phyloP scores from a whole-genome alignment of 2,888 invertebrate species.

The Conops quadrifasciatus region DNA sequence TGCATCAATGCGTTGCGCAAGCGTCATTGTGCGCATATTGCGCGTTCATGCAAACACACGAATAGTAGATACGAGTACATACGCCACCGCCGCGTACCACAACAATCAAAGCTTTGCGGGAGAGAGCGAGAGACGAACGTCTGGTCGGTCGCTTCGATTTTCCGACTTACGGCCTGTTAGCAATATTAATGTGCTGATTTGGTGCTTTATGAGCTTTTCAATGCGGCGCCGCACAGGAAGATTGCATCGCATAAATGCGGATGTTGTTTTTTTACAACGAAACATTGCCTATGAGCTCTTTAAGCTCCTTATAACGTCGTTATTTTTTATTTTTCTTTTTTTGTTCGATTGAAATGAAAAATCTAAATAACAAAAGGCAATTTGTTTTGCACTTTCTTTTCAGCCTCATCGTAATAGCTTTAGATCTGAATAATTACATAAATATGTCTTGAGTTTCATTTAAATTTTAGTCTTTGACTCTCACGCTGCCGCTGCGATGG shows the following conservation, averaged over 20 bases:
- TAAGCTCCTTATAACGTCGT: too few relatives aligned
- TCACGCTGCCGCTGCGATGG: too few relatives aligned
- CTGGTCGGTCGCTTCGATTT: not conserved
- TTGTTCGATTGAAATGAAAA: too few relatives aligned
- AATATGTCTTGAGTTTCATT: too few relatives aligned
- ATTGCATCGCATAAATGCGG: conserved; percentile 16
- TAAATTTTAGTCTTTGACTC: too few relatives aligned
- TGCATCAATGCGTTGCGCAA: conserved; percentile 26
- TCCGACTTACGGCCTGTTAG: conserved; percentile 39
- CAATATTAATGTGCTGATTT: conserved; percentile 40
- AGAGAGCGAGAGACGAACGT: not conserved
- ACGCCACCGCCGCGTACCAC: not conserved
- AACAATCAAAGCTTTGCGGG: not conserved
- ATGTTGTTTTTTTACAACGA: not conserved
- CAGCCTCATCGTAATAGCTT: too few relatives aligned
- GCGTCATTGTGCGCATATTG: not conserved
- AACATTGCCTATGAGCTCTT: too few relatives aligned
- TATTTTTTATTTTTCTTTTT: too few relatives aligned
- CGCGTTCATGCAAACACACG: not conserved
- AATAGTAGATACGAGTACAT: not conserved
- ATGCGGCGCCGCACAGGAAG: conserved; percentile 21
- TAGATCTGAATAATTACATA: too few relatives aligned
- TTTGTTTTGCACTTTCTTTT: too few relatives aligned
- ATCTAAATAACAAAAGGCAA: too few relatives aligned
- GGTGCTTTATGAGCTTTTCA: conserved; percentile 35